These are phyloP conservation scores for Octodonta nipae DNA, from an alignment of 2,888 invertebrate genomes.

Conservation along the genomic window DNA sequence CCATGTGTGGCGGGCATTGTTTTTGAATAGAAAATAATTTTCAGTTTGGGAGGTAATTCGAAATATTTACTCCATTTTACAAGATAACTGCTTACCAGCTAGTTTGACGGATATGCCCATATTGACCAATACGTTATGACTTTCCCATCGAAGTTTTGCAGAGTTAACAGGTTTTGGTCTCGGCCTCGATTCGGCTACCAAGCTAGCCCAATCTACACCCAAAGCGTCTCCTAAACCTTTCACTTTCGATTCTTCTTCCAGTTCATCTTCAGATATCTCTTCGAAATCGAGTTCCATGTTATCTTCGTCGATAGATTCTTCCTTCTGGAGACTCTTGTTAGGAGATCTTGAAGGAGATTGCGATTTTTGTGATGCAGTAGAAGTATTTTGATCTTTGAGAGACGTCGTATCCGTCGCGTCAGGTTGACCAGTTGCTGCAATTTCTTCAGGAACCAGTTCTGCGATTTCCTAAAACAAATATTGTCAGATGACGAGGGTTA, in stretches of 20 bases:
- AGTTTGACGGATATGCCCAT: constrained; percentile 58
- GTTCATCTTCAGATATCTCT: constrained; percentile 79
- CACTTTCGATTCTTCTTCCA: constrained; percentile 66
- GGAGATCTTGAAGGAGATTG: constrained; percentile 23
- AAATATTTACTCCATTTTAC: too few species aligned
- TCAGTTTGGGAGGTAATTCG: too few species aligned
- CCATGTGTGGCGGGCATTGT: too few species aligned
- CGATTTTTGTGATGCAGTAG: constrained; percentile 22
- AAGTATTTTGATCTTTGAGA: constrained; percentile 23
- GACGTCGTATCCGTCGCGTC: constrained; percentile 15
- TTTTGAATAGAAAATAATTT: too few species aligned
- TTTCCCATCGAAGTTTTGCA: constrained; percentile 66
- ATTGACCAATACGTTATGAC: constrained; percentile 63
- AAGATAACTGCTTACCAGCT: constrained; percentile 56
- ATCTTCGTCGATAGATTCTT: constrained; percentile 53
- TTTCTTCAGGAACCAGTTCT: constrained; percentile 14
- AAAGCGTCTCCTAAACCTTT: constrained; percentile 75
- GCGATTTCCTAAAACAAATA: constrained; percentile 17
- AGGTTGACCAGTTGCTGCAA: constrained; percentile 5
- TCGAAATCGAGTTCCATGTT: constrained; percentile 71
- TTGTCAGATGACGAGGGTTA: too few species aligned
- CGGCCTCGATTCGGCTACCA: constrained; percentile 64
- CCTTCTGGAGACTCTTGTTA: constrained; percentile 18
- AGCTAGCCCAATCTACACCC: constrained; percentile 89
- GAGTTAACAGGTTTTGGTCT: constrained; percentile 39